These are phyloP conservation scores for Nomia melanderi DNA, from an alignment of 1,140 invertebrate genomes.

Conservation along the genomic window DNA sequence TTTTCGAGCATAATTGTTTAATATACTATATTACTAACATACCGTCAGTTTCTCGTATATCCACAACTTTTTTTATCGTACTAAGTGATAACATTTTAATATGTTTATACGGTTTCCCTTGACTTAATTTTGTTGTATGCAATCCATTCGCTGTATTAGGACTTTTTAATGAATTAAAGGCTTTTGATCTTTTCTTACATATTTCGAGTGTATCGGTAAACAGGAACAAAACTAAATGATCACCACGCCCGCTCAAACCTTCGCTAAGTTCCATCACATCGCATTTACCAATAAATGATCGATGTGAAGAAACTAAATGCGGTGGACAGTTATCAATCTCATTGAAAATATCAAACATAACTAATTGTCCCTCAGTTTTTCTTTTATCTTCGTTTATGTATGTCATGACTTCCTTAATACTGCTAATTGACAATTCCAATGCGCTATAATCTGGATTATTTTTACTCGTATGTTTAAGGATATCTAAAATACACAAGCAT, in stretches of 20 bases:
- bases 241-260: conserved; percentile 91
- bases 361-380: conserved; percentile 95
- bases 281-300: conserved; percentile 91
- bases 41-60: conserved; percentile 93
- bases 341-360: conserved; percentile 98
- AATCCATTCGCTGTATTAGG: conserved; percentile 84
- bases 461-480: conserved; percentile 94
- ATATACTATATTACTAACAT: conserved; percentile 47
- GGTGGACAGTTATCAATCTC: conserved; percentile 98
- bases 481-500: conserved; percentile 83
- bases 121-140: conserved; percentile 82
- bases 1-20: background rate
- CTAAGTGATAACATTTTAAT: conserved; percentile 93
- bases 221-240: conserved; percentile 93
- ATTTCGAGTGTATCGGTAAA: conserved; percentile 97
- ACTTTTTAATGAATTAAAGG: conserved; percentile 86
- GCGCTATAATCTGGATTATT: conserved; percentile 92
- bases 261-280: conserved; percentile 95
- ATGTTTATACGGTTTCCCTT: conserved; percentile 93
- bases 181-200: conserved; percentile 92
- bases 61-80: conserved; percentile 93
- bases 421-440: conserved; percentile 91
- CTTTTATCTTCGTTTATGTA: conserved; percentile 98
- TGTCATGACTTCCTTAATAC: conserved; percentile 95
- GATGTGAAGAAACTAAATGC: conserved; percentile 94